Base-by-base conservation (phyloP, 2,797 vertebrate genomes). In the Sandelia bainsii region DNA sequence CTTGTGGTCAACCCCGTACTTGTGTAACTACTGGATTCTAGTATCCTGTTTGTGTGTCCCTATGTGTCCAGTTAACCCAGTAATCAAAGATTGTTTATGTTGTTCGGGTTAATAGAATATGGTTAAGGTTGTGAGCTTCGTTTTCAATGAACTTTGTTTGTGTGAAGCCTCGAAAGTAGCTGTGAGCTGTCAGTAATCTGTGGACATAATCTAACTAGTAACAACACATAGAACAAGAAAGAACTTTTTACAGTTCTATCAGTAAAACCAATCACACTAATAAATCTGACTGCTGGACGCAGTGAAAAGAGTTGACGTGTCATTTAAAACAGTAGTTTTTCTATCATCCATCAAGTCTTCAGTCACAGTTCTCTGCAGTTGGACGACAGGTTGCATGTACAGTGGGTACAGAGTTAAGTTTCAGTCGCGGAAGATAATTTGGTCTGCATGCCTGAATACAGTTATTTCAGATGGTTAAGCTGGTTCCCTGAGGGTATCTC, bases 381-480 rank as follows among this genome's bases (percentile, higher is more conserved):
- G 27, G 60, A 46, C 8, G 16, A 11, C 8, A 29, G 37, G 6
- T 19, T 16, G 39, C 42, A 40, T 50, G 56, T 14, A 12, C 5
- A 20, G 8, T 53, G n/a, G 20, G 22, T 58, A 44, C 32, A 45
- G 62, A 62, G 83, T 73, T 85, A 85, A 68, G 37, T 81, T 70
- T 69, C 46, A 49, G 85, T 84, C 73, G 74, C 77, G 77, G 79
- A 75, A 54, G 49, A 58, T 25, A 10, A 70, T 73, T 79, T n/a
- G 40, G 53, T 63, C 13, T 62, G 27, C 25, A 22, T 27, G 27
- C 56, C 46, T 49, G 25, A 27, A 45, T 46, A 51, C 17, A 40
- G 51, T 58, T 58, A 3, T 29, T 69, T 51, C 27, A 51, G 17
- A 77, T 27, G 37, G n/a, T 51, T 44, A 4, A 48, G 12, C 50